Conservation (phyloP, 2,113 vertebrate genomes). For the Xyrauchen texanus region DNA sequence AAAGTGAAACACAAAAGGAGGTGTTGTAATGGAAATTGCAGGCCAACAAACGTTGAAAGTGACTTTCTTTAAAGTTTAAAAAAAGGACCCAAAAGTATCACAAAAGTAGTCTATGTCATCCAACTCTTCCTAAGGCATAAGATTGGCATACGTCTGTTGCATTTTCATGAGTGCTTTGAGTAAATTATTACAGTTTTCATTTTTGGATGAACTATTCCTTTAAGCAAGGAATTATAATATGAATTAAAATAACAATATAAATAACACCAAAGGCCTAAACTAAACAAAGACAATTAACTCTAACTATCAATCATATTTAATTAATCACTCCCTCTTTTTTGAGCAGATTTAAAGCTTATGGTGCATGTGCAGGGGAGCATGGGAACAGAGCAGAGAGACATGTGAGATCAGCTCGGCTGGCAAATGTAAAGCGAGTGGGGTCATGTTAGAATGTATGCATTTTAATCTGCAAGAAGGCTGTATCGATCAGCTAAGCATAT, state of each 20-base stretch:
- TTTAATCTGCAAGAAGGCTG: conserved; percentile 31
- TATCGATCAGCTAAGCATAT: conserved; percentile 48
- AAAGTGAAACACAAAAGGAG: too few relatives aligned
- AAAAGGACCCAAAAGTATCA: too few relatives aligned
- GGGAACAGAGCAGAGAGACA: conserved; percentile 11
- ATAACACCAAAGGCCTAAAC: not conserved
- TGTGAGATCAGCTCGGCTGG: conserved; percentile 3
- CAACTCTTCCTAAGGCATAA: too few relatives aligned
- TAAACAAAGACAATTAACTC: conserved; percentile 3
- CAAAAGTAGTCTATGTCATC: too few relatives aligned
- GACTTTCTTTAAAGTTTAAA: too few relatives aligned
- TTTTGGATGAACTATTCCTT: too few relatives aligned
- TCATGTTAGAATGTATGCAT: conserved; percentile 14
- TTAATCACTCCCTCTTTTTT: conserved; percentile 19
- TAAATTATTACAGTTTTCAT: too few relatives aligned
- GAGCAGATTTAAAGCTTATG: conserved; percentile 40
- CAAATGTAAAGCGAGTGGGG: not conserved
- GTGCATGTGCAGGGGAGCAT: conserved; percentile 23
- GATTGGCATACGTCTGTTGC: too few relatives aligned
- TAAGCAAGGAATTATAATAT: not conserved
- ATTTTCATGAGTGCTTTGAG: too few relatives aligned
- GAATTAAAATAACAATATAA: not conserved
- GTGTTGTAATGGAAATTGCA: too few relatives aligned
- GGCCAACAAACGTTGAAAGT: too few relatives aligned
- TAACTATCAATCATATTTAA: conserved; percentile 22